Evolutionary conservation across 2,888 invertebrate genomes (phyloP), one percentile per base, ranked within the genome.

Genomic region (Epirrhoe tristata): DNA sequence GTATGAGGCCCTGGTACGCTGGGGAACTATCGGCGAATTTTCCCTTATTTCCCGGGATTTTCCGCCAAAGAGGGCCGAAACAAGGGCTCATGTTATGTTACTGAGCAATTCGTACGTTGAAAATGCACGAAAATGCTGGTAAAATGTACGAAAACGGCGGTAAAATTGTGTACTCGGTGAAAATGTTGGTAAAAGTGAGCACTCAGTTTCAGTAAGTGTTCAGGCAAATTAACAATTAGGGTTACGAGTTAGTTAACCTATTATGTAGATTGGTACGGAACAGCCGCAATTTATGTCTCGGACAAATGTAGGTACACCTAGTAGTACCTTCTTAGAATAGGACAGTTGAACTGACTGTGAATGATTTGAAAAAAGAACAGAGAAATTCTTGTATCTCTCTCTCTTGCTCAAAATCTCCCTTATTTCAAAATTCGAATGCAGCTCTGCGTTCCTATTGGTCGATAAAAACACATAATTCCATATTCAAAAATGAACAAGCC

Each of bases 1-100:
- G 75, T 80, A 82, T 85, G 84, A 78, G 79, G 76, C 80, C 82
- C 81, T 83, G 83, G 82, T 84, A 81, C 79, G 75, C 62, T 59
- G 78, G 86, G 85, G 84, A 87, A 89, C 88, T 89, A 88, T 90
- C 81, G 79, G 80, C 81, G 82, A 88, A 85, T 89, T 88, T 67
- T 85, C 82, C 78, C 67, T 59, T 55, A 67, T 63, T 67, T 90
- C 84, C 82, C 77, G 77, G 85, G 86, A 84, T 88, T 89, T 89
- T 59, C 59, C 53, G 17, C n/a, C 24, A 39, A 63, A 61, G 61
- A 58, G 66, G 58, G 55, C 24, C 58, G 58, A 16, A 67, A 61
- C 67, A 61, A 67, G 63, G 61, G 61, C 64, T 55, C 64, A 58
- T 62, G 68, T 65, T 61, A 60, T 82, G 77, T 80, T 82, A 80